Conservation (phyloP, 2,888 invertebrate species). For the Venusia cambrica region DNA sequence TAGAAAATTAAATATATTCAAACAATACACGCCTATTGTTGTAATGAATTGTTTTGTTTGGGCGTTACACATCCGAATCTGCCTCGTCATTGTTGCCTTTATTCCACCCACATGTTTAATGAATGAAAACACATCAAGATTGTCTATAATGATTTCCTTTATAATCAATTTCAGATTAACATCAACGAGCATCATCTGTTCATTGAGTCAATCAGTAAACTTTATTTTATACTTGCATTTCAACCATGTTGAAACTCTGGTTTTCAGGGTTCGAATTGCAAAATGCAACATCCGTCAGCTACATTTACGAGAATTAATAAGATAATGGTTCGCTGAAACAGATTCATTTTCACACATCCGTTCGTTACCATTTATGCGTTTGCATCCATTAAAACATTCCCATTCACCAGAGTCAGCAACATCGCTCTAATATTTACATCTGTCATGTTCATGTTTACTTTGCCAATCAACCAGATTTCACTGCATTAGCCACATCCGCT, state of each 20-base stretch:
- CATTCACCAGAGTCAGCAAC: constrained; percentile 49
- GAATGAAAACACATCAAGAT: constrained; percentile 31
- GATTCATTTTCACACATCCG: constrained; percentile 66
- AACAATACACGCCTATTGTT: constrained; percentile 69
- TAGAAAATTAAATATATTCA: constrained; percentile 53
- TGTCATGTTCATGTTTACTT: constrained; percentile 67
- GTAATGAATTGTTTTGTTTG: constrained; percentile 66
- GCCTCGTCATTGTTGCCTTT: constrained; percentile 61
- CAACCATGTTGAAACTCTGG: constrained; percentile 1
- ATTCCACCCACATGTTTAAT: constrained; percentile 64
- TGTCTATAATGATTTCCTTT: constrained; percentile 22
- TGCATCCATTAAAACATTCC: constrained; percentile 59
- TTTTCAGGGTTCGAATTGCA: constrained; percentile 1
- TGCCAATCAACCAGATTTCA: constrained; percentile 67
- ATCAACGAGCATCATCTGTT: constrained; percentile 15
- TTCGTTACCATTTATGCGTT: constrained; percentile 50
- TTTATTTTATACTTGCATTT: constrained; percentile 3
- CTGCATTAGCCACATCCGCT: constrained; percentile 60
- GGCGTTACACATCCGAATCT: constrained; percentile 50
- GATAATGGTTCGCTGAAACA: constrained; percentile 43
- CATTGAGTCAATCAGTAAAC: constrained; percentile 1
- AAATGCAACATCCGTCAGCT: neutral
- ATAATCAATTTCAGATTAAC: constrained; percentile 17
- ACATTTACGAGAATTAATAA: constrained; percentile 16
- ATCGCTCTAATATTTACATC: constrained; percentile 56